Base-by-base conservation (phyloP, 2,113 vertebrate genomes). In the Platysternon megacephalum region DNA sequence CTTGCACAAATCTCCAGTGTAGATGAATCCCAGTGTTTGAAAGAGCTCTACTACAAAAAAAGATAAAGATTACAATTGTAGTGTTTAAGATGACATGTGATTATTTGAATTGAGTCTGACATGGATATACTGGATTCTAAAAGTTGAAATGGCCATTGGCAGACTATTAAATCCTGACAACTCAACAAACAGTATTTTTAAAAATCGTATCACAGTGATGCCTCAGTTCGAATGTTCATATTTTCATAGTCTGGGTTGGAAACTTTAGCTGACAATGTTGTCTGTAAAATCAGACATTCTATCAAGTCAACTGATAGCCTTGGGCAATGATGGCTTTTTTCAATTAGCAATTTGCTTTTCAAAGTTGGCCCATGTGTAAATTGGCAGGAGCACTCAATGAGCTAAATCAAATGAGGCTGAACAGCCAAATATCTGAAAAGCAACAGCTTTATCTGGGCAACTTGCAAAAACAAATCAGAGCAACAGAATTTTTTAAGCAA, bases 1-100 rank as follows among this genome's bases (percentile, higher is more conserved):
- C 88, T 92, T 92, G 88, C 86, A 51, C 58, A 87, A 85, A 93
- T 87, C 44, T 93, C 79, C 85, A 4, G 46, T 46, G 46, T 16
- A 51, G 82, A 56, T 85, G 85, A 87, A 85, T 35, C 28, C 91
- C 44, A 96, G 52, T 14, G 65, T 84, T 87, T 89, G 55, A 86
- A 97, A 78, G 42, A 92, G 72, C 35, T 87, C 86, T 32, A 61
- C 84, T 72, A 88, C 65, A 90, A 85, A 95, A 93, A 93, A 80
- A 95, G 83, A 86, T 5, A 39, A 53, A 82, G 83, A 76, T 58
- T 87, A 74, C 61, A 86, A 84, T 28, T 61, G 29, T 35, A 46
- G 94, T n/a, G 44, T 88, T 93, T 97, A 82, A 92, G 79, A 49
- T 88, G 91, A 93, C 95, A 96, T 90, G 24, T 80, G 85, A 97